These are phyloP conservation scores for Diabrotica undecimpunctata DNA, from an alignment of 1,140 invertebrate genomes.

Conservation along the genomic window DNA sequence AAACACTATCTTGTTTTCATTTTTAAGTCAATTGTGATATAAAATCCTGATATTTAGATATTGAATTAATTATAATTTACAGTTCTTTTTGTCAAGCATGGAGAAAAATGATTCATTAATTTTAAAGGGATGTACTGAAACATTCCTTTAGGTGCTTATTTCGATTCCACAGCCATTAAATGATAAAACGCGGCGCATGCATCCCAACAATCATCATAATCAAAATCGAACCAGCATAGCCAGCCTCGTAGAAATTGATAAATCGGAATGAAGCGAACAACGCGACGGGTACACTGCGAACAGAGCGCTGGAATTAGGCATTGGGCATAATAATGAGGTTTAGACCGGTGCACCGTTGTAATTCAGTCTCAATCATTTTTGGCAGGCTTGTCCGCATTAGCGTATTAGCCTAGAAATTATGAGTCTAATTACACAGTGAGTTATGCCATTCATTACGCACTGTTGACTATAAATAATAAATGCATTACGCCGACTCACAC, in stretches of 20 bases:
- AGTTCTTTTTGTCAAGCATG: too few species aligned
- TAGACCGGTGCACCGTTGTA: slow-evolving; percentile 25
- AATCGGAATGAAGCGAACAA: not conserved
- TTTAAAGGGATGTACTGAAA: too few species aligned
- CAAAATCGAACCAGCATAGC: not conserved
- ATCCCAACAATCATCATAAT: not conserved
- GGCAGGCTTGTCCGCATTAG: slow-evolving; percentile 43
- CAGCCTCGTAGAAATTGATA: not conserved
- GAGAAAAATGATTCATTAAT: too few species aligned
- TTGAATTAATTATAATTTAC: too few species aligned
- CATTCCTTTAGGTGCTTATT: too few species aligned
- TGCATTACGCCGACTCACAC: slow-evolving; percentile 40
- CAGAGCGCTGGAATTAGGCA: not conserved
- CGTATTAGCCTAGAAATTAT: slow-evolving; percentile 46
- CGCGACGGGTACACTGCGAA: not conserved
- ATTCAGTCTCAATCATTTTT: slow-evolving; percentile 47
- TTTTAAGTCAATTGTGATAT: too few species aligned
- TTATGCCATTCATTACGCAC: slow-evolving; percentile 46
- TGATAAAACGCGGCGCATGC: not conserved
- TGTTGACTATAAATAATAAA: slow-evolving; percentile 44
- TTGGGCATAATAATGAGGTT: slow-evolving; percentile 27
- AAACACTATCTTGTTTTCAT: too few species aligned
- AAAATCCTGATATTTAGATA: too few species aligned
- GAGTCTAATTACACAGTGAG: slow-evolving; percentile 47
- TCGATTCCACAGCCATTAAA: not conserved